Evolutionary conservation across 2,888 invertebrate genomes (phyloP).

Genomic region (Alloplasta piceator): DNA sequence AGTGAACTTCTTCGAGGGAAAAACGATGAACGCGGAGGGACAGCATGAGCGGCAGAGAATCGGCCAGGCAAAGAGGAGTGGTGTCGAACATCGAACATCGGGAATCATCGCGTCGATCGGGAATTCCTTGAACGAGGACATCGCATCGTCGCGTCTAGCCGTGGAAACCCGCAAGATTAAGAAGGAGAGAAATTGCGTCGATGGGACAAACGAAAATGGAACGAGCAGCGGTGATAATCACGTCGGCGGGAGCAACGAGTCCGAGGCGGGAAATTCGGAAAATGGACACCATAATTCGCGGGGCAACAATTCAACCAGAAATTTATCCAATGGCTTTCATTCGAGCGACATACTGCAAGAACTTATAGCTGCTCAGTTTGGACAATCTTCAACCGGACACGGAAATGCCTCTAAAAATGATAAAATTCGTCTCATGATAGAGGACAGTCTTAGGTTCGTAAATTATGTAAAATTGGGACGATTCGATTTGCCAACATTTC

Average conservation of each 20-base stretch:
- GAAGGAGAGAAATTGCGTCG: slow-evolving; percentile 73
- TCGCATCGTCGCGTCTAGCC: slow-evolving; percentile 62
- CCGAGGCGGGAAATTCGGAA: slow-evolving; percentile 48
- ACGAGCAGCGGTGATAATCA: slow-evolving; percentile 10
- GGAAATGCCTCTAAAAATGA: slow-evolving; percentile 77
- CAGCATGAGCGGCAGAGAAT: slow-evolving; percentile 75
- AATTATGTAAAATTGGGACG: too few relatives aligned
- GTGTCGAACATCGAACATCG: slow-evolving; percentile 50
- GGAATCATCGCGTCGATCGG: slow-evolving; percentile 19
- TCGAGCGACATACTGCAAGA: slow-evolving; percentile 78
- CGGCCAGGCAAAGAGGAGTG: slow-evolving; percentile 69
- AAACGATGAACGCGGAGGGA: slow-evolving; percentile 78
- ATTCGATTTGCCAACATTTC: too few relatives aligned
- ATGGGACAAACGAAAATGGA: slow-evolving; percentile 66
- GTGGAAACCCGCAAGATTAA: slow-evolving; percentile 78
- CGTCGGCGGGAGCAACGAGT: slow-evolving; percentile 65
- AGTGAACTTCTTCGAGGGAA: slow-evolving; percentile 30
- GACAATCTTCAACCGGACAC: slow-evolving; percentile 72
- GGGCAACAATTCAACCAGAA: slow-evolving; percentile 30
- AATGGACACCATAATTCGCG: slow-evolving; percentile 56
- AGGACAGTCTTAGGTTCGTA: slow-evolving; percentile 87
- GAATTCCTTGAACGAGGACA: slow-evolving; percentile 67
- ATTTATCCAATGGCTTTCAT: slow-evolving; percentile 78
- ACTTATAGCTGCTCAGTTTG: slow-evolving; percentile 78
- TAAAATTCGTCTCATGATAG: slow-evolving; percentile 87